phyloP scores from a whole-genome alignment of 2,797 vertebrate species.

The Syngnathus rostellatus region DNA sequence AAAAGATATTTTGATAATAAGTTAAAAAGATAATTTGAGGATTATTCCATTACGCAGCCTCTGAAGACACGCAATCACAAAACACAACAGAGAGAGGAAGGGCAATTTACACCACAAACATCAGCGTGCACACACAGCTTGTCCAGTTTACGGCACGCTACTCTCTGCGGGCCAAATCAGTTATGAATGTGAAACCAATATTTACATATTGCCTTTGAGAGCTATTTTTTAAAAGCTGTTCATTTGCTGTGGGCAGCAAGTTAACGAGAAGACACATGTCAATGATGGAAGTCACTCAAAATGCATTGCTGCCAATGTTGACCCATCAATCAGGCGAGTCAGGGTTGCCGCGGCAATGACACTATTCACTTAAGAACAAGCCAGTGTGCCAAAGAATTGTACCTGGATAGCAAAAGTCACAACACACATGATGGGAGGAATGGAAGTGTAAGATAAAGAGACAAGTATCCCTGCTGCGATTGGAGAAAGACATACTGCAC shows the following conservation, averaged over 20 bases:
- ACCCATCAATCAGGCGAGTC: neutral
- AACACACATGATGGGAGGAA: neutral
- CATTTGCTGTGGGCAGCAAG: too few relatives aligned
- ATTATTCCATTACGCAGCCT: neutral
- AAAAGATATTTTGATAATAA: neutral
- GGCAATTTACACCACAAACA: constrained; percentile 19
- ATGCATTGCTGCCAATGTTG: neutral
- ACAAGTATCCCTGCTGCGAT: neutral
- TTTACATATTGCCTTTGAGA: neutral
- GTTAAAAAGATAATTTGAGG: neutral
- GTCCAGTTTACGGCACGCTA: constrained; percentile 7
- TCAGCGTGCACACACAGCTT: constrained; percentile 23
- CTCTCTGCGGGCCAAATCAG: neutral
- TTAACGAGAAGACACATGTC: neutral
- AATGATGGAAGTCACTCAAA: neutral
- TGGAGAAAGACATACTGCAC: neutral
- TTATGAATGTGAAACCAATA: neutral
- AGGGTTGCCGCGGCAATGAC: neutral
- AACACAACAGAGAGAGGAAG: constrained; percentile 24
- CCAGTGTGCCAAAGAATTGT: neutral
- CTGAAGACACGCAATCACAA: constrained; percentile 7
- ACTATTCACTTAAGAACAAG: neutral
- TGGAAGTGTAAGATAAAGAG: neutral
- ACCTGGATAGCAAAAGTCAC: neutral
- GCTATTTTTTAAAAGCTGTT: too few relatives aligned